These are phyloP conservation scores for Drosophila austrosaltans DNA, from an alignment of 2,888 invertebrate species.

Conservation along the genomic window DNA sequence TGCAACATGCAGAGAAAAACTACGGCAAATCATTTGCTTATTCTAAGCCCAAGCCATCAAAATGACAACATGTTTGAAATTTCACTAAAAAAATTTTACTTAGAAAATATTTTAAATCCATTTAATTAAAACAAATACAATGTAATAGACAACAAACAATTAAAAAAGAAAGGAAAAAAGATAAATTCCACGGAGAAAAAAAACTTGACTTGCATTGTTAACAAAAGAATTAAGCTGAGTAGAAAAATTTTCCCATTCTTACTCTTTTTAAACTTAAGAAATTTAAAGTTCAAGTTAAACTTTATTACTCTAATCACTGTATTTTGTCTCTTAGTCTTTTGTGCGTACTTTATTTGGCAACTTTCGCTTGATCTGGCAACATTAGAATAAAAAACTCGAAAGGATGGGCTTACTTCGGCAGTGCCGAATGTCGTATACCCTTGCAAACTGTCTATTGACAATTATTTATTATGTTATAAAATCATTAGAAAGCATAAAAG, in stretches of 20 bases:
- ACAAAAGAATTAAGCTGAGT: background rate
- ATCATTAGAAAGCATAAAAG: too few relatives aligned
- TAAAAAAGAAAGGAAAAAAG: background rate
- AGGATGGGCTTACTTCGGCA: too few relatives aligned
- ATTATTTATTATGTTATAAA: too few relatives aligned
- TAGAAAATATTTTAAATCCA: background rate
- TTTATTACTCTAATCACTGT: too few relatives aligned
- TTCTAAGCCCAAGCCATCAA: constrained; percentile 35
- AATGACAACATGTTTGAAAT: constrained; percentile 71
- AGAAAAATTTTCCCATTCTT: background rate
- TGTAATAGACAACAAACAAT: background rate
- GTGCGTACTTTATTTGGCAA: too few relatives aligned
- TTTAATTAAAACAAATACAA: constrained; percentile 10
- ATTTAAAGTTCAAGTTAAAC: too few relatives aligned
- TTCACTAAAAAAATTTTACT: constrained; percentile 13
- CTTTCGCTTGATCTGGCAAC: too few relatives aligned
- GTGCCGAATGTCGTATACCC: too few relatives aligned
- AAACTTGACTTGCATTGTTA: background rate
- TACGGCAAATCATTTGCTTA: background rate
- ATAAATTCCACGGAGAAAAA: background rate
- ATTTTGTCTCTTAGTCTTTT: too few relatives aligned
- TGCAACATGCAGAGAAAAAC: background rate
- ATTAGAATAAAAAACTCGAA: too few relatives aligned
- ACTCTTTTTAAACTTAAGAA: too few relatives aligned
- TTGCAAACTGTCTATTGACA: too few relatives aligned